Conservation (phyloP, 2,888 invertebrate species). For the Kuschelorhynchus macadamiae region DNA sequence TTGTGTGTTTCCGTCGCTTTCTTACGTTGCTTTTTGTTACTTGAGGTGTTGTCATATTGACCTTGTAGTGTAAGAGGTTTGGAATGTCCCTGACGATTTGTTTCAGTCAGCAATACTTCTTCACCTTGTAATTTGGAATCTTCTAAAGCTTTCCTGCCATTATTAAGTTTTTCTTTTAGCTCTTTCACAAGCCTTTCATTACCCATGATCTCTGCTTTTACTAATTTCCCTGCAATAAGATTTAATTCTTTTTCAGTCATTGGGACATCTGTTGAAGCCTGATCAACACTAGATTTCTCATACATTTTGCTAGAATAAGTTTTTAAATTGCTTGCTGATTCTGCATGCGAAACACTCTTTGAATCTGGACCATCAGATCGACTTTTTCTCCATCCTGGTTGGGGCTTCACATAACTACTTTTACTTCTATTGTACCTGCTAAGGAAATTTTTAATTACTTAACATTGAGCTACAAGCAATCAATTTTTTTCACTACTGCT, state of each 20-base stretch:
- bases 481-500: too few species aligned
- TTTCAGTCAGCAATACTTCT: constrained; percentile 78
- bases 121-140: constrained; percentile 49
- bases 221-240: constrained; percentile 87
- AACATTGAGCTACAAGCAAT: too few species aligned
- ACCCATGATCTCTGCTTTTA: constrained; percentile 96
- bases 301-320: background rate
- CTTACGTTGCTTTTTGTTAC: constrained; percentile 67
- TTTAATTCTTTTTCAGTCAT: constrained; percentile 88
- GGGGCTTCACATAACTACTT: constrained; percentile 10
- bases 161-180: constrained; percentile 82
- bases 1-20: constrained; percentile 80
- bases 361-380: constrained; percentile 8
- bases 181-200: constrained; percentile 78
- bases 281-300: background rate
- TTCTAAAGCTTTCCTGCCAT: constrained; percentile 72
- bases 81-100: constrained; percentile 77
- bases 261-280: constrained; percentile 1
- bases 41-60: constrained; percentile 69
- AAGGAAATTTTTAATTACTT: background rate
- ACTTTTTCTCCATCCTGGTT: constrained; percentile 51
- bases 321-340: constrained; percentile 45
- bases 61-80: constrained; percentile 72
- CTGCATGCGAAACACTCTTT: background rate
- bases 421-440: constrained; percentile 8